Evolutionary conservation across 2,888 invertebrate genomes (phyloP), one percentile per base, ranked within the genome.

Genomic region (Parelbella ahira): DNA sequence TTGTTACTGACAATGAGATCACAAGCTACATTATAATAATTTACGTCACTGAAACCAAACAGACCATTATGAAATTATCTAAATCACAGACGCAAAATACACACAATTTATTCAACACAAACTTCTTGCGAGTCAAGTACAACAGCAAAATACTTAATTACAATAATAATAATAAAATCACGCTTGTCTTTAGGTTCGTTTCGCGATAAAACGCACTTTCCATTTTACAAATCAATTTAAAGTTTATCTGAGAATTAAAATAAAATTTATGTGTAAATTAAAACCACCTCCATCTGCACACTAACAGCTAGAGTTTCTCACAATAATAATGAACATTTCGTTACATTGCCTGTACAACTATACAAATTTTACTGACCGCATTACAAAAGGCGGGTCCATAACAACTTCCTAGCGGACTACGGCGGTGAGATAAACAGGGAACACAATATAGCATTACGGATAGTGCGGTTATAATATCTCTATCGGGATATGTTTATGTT

Each of bases 1-100:
- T 27, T 25, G 56, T 68, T 67, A 75, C 63, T 83, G 86, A 84
- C n/a, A n/a, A n/a, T n/a, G n/a, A n/a, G 86, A 84, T 86, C 86
- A 82, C 82, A 79, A 78, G 60, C 68, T 64, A 77, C 74, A 71
- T 76, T 67, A 47, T 71, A 71, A 70, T 72, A 72, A 72, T 60
- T 66, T 64, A 67, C 59, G 70, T 69, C 62, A 74, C 67, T 56
- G 61, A 51, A 68, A 65, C 53, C 53, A 62, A 55, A 60, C 56
- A 54, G 60, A 53, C 27, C 37, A 28, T 25, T 13, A 11, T 12
- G n/a, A 3, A 24, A 23, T 30, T 10, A 27, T 33, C 24, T 32
- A 27, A 41, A 41, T 41, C 33, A 41, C 41, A 41, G 33, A 41
- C 41, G 9, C 13, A 34, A 20, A 20, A 33, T n/a, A 37, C 24